Conservation (phyloP, 1,140 invertebrate genomes). For the Drosophila pandora region DNA sequence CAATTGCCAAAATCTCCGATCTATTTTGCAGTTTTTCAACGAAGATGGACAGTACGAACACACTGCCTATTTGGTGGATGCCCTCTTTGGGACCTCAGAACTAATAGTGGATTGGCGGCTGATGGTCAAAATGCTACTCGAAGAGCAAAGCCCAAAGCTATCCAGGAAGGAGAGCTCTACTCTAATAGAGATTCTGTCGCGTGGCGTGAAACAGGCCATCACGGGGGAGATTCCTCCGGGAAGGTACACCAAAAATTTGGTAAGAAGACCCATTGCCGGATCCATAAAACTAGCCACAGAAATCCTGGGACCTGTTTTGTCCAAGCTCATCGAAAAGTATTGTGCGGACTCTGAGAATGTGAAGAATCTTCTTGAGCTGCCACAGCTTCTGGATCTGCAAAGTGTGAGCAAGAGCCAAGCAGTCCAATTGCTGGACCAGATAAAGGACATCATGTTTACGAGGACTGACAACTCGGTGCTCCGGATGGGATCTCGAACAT, state of each 20-base stretch:
- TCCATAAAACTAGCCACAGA: slow-evolving; percentile 14
- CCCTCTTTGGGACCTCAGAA: slow-evolving; percentile 22
- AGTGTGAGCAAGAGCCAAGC: background rate
- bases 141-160: background rate
- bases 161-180: background rate
- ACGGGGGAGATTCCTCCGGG: slow-evolving; percentile 54
- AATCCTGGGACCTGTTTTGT: slow-evolving; percentile 13
- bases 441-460: slow-evolving; percentile 26
- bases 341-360: background rate
- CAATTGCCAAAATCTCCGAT: background rate
- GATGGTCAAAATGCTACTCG: slow-evolving; percentile 48
- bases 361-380: slow-evolving; percentile 45
- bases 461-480: slow-evolving; percentile 12
- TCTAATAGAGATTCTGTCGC: slow-evolving; percentile 52
- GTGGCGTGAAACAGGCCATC: slow-evolving; percentile 46
- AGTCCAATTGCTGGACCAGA: slow-evolving; percentile 1
- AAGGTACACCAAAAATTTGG: slow-evolving; percentile 43
- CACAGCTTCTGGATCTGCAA: slow-evolving; percentile 12
- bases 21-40: slow-evolving; percentile 31
- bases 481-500: slow-evolving; percentile 18
- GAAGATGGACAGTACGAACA: slow-evolving; percentile 43
- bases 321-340: slow-evolving; percentile 13
- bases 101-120: slow-evolving; percentile 36
- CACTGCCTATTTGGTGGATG: slow-evolving; percentile 57
- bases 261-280: background rate